Evolutionary conservation across 1,140 invertebrate species (phyloP).

Genomic region (Trichonephila inaurata): DNA sequence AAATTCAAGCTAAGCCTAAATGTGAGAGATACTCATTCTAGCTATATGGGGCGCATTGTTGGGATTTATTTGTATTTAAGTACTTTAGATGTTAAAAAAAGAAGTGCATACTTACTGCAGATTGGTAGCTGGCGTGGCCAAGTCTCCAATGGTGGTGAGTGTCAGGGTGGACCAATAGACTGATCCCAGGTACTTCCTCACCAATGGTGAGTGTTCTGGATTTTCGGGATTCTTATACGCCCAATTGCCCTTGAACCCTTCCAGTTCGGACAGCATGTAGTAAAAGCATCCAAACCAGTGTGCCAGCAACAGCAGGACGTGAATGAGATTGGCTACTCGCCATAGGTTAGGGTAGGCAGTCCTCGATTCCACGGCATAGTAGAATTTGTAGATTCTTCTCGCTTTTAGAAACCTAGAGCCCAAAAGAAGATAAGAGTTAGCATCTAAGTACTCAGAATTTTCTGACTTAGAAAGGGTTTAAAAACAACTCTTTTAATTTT

Average conservation of each 20-base stretch:
- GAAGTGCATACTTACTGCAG: constrained; percentile 90
- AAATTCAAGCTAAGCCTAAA: too few relatives aligned
- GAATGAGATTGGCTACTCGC: constrained; percentile 96
- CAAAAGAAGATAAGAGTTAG: not conserved
- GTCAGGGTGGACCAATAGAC: constrained; percentile 98
- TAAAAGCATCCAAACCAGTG: constrained; percentile 99
- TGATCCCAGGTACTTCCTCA: constrained; percentile 95
- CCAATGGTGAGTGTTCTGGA: constrained; percentile 89
- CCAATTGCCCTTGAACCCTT: constrained; percentile 95
- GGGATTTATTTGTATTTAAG: too few relatives aligned
- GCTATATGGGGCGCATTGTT: too few relatives aligned
- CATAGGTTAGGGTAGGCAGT: constrained; percentile 98
- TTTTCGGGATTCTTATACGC: constrained; percentile 86
- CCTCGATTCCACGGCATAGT: constrained; percentile 97
- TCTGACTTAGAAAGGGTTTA: too few relatives aligned
- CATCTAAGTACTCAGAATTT: too few relatives aligned
- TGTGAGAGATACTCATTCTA: too few relatives aligned
- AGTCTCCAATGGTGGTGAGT: constrained; percentile 95
- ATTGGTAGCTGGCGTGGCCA: constrained; percentile 96
- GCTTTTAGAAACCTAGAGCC: constrained; percentile 85
- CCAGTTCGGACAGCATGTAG: constrained; percentile 94
- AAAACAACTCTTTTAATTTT: too few relatives aligned
- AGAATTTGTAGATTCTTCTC: constrained; percentile 95
- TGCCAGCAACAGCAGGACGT: constrained; percentile 94
- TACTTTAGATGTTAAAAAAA: not conserved